These are phyloP conservation scores for Macrosiphum euphorbiae DNA, from an alignment of 2,888 invertebrate species.

Conservation along the genomic window DNA sequence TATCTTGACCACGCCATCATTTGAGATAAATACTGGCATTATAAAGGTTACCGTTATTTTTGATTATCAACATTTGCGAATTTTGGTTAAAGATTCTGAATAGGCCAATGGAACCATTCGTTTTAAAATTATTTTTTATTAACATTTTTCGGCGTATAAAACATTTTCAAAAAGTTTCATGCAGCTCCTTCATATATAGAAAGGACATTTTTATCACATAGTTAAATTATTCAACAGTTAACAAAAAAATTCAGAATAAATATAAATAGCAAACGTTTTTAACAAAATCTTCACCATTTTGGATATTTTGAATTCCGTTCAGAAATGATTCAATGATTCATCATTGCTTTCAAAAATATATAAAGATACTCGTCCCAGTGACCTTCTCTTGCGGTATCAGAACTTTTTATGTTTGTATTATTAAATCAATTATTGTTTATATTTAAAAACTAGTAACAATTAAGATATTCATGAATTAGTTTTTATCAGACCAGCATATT, in stretches of 20 bases:
- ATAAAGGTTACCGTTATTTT: neutral
- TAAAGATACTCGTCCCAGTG: neutral
- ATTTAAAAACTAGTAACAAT: constrained; percentile 36
- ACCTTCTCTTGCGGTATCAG: neutral
- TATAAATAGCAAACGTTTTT: neutral
- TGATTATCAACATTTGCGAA: neutral
- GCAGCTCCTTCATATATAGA: neutral
- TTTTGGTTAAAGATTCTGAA: neutral
- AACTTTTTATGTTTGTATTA: neutral
- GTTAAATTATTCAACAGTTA: neutral
- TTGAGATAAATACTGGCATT: neutral
- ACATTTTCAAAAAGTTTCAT: neutral
- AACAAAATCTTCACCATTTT: neutral
- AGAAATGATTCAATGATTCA: neutral
- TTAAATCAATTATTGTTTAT: neutral
- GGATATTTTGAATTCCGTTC: neutral
- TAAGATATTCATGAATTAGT: constrained; percentile 13
- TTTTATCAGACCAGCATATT: constrained; percentile 8
- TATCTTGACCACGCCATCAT: neutral
- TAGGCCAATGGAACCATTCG: neutral
- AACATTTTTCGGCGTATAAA: neutral
- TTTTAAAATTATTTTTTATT: neutral
- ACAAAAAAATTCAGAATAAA: neutral
- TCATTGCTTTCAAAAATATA: neutral
- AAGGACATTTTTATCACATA: neutral